A percentile compares a stretch with the other conserved stretches of the same genome.
These are phyloP conservation scores for Cryptocheilus praepositus DNA, from an alignment of 2,888 invertebrate species.

Conservation along the genomic window DNA sequence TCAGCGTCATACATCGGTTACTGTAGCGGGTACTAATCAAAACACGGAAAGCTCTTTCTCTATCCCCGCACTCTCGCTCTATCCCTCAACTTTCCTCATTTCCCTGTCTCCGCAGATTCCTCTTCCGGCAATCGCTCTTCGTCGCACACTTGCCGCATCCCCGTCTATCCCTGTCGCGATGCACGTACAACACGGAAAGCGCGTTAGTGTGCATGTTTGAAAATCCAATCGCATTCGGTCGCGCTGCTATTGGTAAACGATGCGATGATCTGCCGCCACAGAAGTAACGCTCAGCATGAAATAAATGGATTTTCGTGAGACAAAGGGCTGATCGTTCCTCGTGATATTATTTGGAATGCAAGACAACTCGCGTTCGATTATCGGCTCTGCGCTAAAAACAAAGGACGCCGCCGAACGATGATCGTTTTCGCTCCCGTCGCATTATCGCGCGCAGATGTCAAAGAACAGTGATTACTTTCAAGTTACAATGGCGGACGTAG, in stretches of 20 bases:
- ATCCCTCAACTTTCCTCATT: too few species aligned
- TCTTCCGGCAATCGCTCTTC: slow-evolving; percentile 10
- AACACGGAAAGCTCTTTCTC: slow-evolving; percentile 6
- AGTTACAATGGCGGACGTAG: too few species aligned
- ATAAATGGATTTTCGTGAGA: slow-evolving; percentile 39
- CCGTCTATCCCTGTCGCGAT: too few species aligned
- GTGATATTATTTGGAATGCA: slow-evolving; percentile 35
- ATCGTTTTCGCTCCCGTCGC: slow-evolving; percentile 1
- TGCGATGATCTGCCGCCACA: slow-evolving; percentile 33
- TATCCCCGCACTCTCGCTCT: too few species aligned
- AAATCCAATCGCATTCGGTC: slow-evolving; percentile 40
- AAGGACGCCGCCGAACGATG: not conserved
- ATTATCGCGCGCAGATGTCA: too few species aligned
- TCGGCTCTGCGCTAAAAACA: slow-evolving; percentile 3
- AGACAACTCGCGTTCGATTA: not conserved
- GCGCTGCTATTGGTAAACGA: slow-evolving; percentile 47
- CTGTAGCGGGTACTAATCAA: slow-evolving; percentile 17
- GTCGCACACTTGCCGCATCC: not conserved
- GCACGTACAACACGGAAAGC: not conserved
- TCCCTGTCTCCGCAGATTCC: too few species aligned
- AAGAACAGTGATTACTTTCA: too few species aligned
- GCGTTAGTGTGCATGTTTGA: slow-evolving; percentile 9
- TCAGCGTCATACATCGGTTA: slow-evolving; percentile 26
- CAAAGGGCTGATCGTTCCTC: slow-evolving; percentile 31
- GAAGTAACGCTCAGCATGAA: slow-evolving; percentile 38